These are phyloP conservation scores for Xestia rhomboidea DNA, from an alignment of 2,888 invertebrate species.

Conservation along the genomic window DNA sequence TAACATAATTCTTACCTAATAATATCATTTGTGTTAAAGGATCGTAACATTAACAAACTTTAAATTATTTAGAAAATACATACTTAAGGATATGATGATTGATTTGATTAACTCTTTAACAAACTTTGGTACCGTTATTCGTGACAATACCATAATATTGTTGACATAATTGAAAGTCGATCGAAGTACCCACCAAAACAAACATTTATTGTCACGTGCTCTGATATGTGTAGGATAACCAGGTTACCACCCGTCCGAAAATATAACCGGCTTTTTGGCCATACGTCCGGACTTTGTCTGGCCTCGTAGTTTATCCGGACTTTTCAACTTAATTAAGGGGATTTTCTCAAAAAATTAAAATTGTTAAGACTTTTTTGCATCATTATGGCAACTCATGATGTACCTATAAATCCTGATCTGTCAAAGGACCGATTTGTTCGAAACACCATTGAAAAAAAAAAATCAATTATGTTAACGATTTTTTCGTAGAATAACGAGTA, in stretches of 20 bases:
- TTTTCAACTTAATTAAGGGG: background rate
- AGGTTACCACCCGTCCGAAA: background rate
- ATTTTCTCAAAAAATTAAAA: background rate
- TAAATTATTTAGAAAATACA: background rate
- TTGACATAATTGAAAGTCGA: background rate
- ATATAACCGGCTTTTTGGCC: background rate
- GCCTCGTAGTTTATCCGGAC: background rate
- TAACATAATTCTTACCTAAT: background rate
- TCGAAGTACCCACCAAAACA: background rate
- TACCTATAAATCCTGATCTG: too few relatives aligned
- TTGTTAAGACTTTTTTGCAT: background rate
- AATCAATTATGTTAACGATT: background rate
- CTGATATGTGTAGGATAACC: background rate
- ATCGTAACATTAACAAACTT: conserved; percentile 8
- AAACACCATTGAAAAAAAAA: too few relatives aligned
- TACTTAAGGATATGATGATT: background rate
- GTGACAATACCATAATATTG: background rate
- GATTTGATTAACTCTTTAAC: background rate
- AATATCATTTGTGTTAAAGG: background rate
- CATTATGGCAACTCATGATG: too few relatives aligned
- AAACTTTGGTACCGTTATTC: background rate
- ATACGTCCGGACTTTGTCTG: background rate
- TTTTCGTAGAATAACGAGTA: background rate
- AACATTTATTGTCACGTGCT: background rate
- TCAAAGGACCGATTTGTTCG: too few relatives aligned